phyloP scores from a whole-genome alignment of 1,140 invertebrate genomes.

The Lerema accius region DNA sequence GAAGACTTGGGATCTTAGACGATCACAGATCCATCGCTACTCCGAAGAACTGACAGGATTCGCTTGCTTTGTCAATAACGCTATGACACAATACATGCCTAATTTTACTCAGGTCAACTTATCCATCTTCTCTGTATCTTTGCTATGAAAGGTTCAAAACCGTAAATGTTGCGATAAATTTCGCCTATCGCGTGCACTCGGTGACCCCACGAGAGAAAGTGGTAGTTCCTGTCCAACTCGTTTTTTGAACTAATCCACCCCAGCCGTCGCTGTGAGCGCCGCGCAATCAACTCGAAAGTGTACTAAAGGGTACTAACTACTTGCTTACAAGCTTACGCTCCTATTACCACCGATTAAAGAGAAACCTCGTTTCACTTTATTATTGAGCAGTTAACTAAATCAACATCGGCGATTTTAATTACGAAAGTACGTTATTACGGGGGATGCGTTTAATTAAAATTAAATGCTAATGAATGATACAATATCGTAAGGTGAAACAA shows the following conservation, averaged over 20 bases:
- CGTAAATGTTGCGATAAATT: slow-evolving; percentile 5
- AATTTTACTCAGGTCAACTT: too few relatives aligned
- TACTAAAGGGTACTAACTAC: slow-evolving; percentile 22
- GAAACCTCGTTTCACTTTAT: slow-evolving; percentile 9
- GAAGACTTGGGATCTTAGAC: too few relatives aligned
- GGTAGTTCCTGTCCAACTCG: slow-evolving; percentile 10
- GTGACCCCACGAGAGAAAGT: slow-evolving; percentile 19
- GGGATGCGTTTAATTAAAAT: too few relatives aligned
- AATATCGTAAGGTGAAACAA: too few relatives aligned
- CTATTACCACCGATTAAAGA: slow-evolving; percentile 24
- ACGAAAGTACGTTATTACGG: background rate
- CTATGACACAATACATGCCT: too few relatives aligned
- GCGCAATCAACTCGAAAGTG: slow-evolving; percentile 26
- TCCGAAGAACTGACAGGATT: too few relatives aligned
- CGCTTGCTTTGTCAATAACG: too few relatives aligned
- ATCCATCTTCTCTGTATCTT: too few relatives aligned
- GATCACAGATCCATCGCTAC: too few relatives aligned
- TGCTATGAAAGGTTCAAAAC: too few relatives aligned
- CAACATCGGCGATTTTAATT: background rate
- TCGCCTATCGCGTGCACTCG: slow-evolving; percentile 6
- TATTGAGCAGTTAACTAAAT: slow-evolving; percentile 8
- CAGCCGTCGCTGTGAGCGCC: background rate
- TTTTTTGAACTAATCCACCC: slow-evolving; percentile 22
- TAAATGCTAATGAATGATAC: background rate
- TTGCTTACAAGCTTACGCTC: slow-evolving; percentile 4